Percentiles rank a stretch among this genome's conserved stretches.
These are phyloP conservation scores for Torymus texanus DNA, from an alignment of 2,888 invertebrate species.

Conservation along the genomic window DNA sequence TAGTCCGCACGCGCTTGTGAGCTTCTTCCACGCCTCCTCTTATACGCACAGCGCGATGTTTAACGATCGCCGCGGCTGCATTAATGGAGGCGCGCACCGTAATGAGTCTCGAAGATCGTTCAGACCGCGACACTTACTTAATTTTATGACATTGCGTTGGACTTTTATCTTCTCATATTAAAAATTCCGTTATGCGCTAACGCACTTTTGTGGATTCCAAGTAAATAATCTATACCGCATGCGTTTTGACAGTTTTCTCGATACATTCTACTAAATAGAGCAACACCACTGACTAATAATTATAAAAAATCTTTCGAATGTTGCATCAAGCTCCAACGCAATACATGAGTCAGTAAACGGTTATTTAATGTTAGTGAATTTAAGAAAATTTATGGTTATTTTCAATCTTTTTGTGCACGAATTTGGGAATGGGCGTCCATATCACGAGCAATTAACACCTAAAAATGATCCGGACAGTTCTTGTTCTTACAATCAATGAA, in stretches of 20 bases:
- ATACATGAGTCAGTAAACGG: too few species aligned
- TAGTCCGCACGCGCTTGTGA: conserved; percentile 62
- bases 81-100: conserved; percentile 32
- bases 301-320: too few species aligned
- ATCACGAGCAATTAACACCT: background rate
- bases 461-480: background rate
- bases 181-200: background rate
- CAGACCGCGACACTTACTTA: conserved; percentile 42
- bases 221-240: too few species aligned
- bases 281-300: too few species aligned
- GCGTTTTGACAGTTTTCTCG: too few species aligned
- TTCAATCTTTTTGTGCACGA: background rate
- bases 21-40: conserved; percentile 58
- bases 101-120: conserved; percentile 41
- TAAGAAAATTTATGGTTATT: too few species aligned
- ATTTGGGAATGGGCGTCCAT: background rate
- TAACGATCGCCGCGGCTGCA: conserved; percentile 55
- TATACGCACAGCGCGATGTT: conserved; percentile 35
- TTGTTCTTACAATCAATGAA: conserved; percentile 2
- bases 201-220: background rate
- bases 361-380: too few species aligned
- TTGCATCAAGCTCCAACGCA: too few species aligned
- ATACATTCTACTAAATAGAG: too few species aligned
- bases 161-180: conserved; percentile 18
- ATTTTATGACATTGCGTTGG: conserved; percentile 38